A percentile compares a stretch with the other conserved stretches of the same genome.
These are phyloP conservation scores for Lapara coniferarum DNA, from an alignment of 2,888 invertebrate genomes.

Conservation along the genomic window DNA sequence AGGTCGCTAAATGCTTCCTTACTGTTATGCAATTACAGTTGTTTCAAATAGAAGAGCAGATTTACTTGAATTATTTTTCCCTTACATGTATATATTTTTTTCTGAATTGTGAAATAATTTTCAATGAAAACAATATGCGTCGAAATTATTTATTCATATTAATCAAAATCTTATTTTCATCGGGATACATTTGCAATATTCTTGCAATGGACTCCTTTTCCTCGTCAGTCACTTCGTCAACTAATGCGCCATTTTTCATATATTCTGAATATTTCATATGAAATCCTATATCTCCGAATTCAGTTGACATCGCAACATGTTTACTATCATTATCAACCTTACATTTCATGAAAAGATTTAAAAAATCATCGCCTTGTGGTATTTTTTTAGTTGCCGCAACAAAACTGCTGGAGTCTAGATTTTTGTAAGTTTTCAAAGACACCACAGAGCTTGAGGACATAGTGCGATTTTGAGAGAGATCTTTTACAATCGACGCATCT, in stretches of 20 bases:
- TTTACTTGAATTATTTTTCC: too few species aligned
- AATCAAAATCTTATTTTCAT: slow-evolving; percentile 53
- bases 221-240: slow-evolving; percentile 40
- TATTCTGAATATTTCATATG: slow-evolving; percentile 60
- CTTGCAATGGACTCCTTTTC: slow-evolving; percentile 42
- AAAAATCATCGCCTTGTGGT: slow-evolving; percentile 51
- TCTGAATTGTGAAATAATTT: not conserved
- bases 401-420: slow-evolving; percentile 64
- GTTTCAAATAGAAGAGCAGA: too few species aligned
- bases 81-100: too few species aligned
- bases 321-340: slow-evolving; percentile 32
- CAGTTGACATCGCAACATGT: slow-evolving; percentile 53
- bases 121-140: not conserved
- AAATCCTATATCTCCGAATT: slow-evolving; percentile 68
- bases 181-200: slow-evolving; percentile 54
- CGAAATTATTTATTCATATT: slow-evolving; percentile 33
- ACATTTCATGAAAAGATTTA: slow-evolving; percentile 51
- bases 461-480: slow-evolving; percentile 42
- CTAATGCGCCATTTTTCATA: slow-evolving; percentile 44
- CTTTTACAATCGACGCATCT: slow-evolving; percentile 36
- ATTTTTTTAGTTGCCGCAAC: slow-evolving; percentile 45
- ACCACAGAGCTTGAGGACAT: slow-evolving; percentile 56
- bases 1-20: too few species aligned
- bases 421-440: slow-evolving; percentile 64
- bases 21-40: too few species aligned